Base-by-base conservation (phyloP, 1,140 invertebrate species). In the Habropoda laboriosa region DNA sequence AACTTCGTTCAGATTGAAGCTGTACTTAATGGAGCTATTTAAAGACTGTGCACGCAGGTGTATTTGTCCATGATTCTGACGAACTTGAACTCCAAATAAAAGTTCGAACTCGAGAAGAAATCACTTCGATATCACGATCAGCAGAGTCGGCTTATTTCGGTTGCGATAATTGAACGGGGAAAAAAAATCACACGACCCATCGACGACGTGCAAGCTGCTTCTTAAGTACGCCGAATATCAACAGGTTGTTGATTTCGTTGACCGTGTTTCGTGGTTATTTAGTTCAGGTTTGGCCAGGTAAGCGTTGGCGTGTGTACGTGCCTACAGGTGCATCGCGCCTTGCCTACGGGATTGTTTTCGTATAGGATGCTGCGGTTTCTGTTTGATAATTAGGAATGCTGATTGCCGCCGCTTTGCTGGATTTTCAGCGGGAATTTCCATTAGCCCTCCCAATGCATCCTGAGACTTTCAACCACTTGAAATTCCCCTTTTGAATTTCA, bases 231-330 rank as follows among this genome's bases (percentile, higher is more conserved):
- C 58, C 40, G 79, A 86, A 80, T 88, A 86, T 84, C 87, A 88
- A 88, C 86, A 86, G 86, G 87, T 88, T 82, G 85, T 88, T 85
- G 80, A 87, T 87, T 85, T 85, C 55, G 27, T 70, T 82, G 74
- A 76, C 82, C 86, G 40, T 73, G 72, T 84, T 84, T 61, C 53
- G 27, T 57, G 81, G 64, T 83, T 84, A 87, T 86, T 86, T 84
- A 87, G 81, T 79, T 72, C 35, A 63, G 51, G 64, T 68, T 77
- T 55, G 61, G 49, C 21, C 60, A 83, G 81, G 77, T 81, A 72
- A 55, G 30, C 13, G 55, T 57, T 7, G 21, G 30, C 38, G 47
- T 35, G 57, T 78, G 40, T 67, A 55, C 53, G 32, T 60, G 67
- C 49, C 49, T 55, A 51, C 53, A 51, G 42, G 35, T 79, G 18